Percentiles rank a stretch among this genome's conserved stretches.
Evolutionary conservation across 2,113 vertebrate genomes (phyloP).

Genomic region (Pithys albifrons): DNA sequence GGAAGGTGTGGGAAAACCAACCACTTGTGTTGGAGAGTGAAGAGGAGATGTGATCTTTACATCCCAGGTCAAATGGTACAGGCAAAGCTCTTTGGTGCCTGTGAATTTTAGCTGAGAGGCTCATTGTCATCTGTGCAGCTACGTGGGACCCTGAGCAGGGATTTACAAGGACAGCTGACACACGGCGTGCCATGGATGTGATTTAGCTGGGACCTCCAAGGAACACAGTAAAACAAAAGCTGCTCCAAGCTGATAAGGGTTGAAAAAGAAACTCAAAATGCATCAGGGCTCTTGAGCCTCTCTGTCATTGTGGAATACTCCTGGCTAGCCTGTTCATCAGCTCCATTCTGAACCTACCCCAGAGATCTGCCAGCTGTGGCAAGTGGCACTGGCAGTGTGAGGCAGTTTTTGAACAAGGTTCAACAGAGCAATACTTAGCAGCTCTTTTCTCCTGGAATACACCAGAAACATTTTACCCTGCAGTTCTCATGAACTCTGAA

Average conservation of each 20-base stretch:
- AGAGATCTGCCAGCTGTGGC: not conserved
- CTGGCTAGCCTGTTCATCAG: not conserved
- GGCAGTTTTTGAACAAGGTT: not conserved
- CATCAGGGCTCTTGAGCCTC: not conserved
- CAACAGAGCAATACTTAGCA: not conserved
- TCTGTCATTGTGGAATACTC: not conserved
- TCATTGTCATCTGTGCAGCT: not conserved
- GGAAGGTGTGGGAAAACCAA: not conserved
- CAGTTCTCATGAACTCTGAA: not conserved
- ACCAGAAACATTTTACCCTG: not conserved
- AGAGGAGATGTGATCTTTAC: not conserved
- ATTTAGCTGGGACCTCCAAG: not conserved
- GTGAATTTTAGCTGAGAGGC: not conserved
- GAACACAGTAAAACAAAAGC: not conserved
- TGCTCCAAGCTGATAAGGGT: not conserved
- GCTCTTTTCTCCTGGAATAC: not conserved
- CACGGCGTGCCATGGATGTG: rapidly evolving
- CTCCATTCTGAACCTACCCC: not conserved
- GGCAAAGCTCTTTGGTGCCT: not conserved
- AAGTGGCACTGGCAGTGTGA: not conserved
- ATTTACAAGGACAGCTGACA: not conserved
- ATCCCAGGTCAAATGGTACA: not conserved
- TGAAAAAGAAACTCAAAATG: not conserved
- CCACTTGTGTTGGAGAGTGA: not conserved
- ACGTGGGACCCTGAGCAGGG: not conserved